A percentile compares a stretch with the other conserved stretches of the same genome.
phyloP scores from a whole-genome alignment of 2,888 invertebrate genomes.

The Scelioninae gen. 1 region DNA sequence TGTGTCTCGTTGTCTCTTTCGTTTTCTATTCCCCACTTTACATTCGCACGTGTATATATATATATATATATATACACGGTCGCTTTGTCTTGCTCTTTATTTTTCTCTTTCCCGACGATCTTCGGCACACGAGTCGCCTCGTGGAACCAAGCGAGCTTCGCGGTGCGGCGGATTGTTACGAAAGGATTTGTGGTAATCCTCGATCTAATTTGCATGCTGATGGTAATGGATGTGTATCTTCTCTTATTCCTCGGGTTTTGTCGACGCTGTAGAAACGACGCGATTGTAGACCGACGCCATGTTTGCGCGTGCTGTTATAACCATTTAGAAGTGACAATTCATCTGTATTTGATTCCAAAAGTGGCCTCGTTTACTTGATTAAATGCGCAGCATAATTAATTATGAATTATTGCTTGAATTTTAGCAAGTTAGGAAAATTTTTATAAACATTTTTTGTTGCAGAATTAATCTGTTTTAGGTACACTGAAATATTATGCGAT shows the following conservation, averaged over 20 bases:
- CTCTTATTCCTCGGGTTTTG: conserved; percentile 78
- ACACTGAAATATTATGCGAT: too few species aligned
- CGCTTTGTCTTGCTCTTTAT: conserved; percentile 53
- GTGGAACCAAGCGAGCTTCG: conserved; percentile 60
- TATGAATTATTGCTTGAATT: conserved; percentile 13
- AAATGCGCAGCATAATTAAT: conserved; percentile 13
- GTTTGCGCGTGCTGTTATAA: conserved; percentile 66
- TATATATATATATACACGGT: conserved; percentile 19
- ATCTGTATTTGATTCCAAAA: conserved; percentile 52
- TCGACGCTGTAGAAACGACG: conserved; percentile 71
- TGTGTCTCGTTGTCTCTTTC: conserved; percentile 68
- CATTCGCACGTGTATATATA: conserved; percentile 5
- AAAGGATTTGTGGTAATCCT: conserved; percentile 83
- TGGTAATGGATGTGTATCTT: conserved; percentile 83
- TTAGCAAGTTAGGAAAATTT: not conserved
- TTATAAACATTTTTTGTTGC: too few species aligned
- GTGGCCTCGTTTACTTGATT: conserved; percentile 7
- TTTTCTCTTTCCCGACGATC: conserved; percentile 66
- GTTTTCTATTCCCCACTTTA: conserved; percentile 47
- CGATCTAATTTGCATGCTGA: conserved; percentile 84
- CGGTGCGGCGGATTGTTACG: conserved; percentile 80
- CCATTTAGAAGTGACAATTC: conserved; percentile 62
- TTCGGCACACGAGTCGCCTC: conserved; percentile 66
- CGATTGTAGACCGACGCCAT: conserved; percentile 71
- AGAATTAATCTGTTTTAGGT: too few species aligned